Conservation (phyloP, 2,888 invertebrate genomes). For the Euzetes globulus region DNA sequence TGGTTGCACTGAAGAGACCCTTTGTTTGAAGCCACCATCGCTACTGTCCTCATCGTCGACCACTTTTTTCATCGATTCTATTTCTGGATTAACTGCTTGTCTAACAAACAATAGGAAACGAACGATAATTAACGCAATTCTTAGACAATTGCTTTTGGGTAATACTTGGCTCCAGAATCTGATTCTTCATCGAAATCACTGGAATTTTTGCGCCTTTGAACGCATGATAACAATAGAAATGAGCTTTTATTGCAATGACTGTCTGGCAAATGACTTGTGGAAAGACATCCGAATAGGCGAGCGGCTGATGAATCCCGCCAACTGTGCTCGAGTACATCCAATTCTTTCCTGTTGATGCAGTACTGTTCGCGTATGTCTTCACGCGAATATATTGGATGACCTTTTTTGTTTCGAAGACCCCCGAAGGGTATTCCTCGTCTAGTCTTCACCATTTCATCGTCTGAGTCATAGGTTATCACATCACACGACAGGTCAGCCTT, state of each 20-base stretch:
- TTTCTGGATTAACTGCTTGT: neutral
- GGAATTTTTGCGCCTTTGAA: slow-evolving; percentile 30
- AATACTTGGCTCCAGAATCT: slow-evolving; percentile 32
- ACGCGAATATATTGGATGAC: slow-evolving; percentile 61
- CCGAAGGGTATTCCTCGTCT: slow-evolving; percentile 45
- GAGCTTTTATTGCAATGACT: slow-evolving; percentile 40
- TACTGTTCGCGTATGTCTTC: slow-evolving; percentile 83
- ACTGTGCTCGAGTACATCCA: slow-evolving; percentile 49
- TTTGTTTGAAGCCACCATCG: slow-evolving; percentile 34
- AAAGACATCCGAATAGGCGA: slow-evolving; percentile 36
- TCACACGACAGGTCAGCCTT: slow-evolving; percentile 43
- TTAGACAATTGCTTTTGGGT: slow-evolving; percentile 39
- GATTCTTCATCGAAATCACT: neutral
- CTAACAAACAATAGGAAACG: neutral
- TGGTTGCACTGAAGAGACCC: neutral
- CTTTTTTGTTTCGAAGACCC: slow-evolving; percentile 41
- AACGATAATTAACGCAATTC: slow-evolving; percentile 37
- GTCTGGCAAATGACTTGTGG: slow-evolving; percentile 38
- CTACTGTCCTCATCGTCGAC: slow-evolving; percentile 31
- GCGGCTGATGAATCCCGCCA: neutral
- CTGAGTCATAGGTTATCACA: slow-evolving; percentile 67
- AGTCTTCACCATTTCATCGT: slow-evolving; percentile 66
- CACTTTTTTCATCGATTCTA: neutral
- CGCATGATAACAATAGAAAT: slow-evolving; percentile 38
- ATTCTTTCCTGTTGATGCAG: slow-evolving; percentile 82